Evolutionary conservation across 2,888 invertebrate genomes (phyloP).

Genomic region (Tiliacea aurago): DNA sequence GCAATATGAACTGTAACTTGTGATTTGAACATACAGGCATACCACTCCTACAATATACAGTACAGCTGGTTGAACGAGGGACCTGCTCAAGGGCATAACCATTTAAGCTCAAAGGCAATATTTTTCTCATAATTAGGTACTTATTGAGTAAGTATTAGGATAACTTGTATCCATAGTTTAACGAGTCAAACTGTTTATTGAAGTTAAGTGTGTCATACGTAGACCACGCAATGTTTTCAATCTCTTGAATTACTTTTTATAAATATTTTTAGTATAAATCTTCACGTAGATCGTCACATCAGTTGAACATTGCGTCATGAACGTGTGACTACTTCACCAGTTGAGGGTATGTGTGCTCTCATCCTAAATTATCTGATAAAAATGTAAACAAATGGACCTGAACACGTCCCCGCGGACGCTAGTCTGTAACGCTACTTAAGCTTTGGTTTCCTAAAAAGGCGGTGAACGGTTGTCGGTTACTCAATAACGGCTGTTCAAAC

Average conservation of each 20-base stretch:
- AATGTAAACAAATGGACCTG: background rate
- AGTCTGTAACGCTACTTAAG: background rate
- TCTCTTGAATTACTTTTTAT: background rate
- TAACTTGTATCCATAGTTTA: slow-evolving; percentile 2
- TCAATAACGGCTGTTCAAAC: background rate
- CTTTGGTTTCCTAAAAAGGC: background rate
- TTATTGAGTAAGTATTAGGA: background rate
- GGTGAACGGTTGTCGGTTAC: background rate
- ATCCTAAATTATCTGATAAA: background rate
- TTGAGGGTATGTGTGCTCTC: background rate
- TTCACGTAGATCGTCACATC: background rate
- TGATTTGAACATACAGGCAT: background rate
- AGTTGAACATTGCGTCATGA: background rate
- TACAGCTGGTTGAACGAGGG: slow-evolving; percentile 11
- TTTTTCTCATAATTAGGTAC: background rate
- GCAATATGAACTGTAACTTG: background rate
- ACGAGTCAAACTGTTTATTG: background rate
- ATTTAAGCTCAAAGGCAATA: background rate
- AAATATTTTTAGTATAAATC: background rate
- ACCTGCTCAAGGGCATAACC: background rate
- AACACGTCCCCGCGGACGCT: background rate
- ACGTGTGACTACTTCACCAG: background rate
- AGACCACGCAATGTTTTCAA: background rate
- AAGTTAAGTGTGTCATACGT: background rate
- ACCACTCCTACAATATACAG: background rate